Evolutionary conservation across 2,888 invertebrate genomes (phyloP), one percentile per base, ranked within the genome.

Genomic region (Pardosa pseudoannulata): DNA sequence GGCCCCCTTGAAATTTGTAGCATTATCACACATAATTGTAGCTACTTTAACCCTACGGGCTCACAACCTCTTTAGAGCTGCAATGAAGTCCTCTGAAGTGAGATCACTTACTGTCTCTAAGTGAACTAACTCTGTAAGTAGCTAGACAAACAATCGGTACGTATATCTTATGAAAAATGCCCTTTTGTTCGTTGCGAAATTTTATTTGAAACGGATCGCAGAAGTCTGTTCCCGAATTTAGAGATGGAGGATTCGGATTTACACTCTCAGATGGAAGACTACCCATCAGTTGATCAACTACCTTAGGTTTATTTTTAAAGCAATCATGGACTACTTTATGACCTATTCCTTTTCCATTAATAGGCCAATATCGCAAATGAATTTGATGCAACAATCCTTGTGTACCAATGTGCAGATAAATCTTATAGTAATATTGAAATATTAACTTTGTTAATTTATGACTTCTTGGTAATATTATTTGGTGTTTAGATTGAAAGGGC

Each of bases 1-100:
- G 13, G 80, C 88, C 1, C 89, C 89, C 5, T 88, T 73, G 64
- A 90, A 89, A 32, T 88, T 89, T 0, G 83, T 89, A 0, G n/a
- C n/a, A n/a, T n/a, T n/a, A n/a, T n/a, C n/a, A n/a, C n/a, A n/a
- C n/a, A n/a, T n/a, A n/a, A n/a, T 31, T 1, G 2, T 6, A n/a
- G 31, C 5, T 11, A 29, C 1, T 31, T 67, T 67, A 29, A 29
- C 67, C 5, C 67, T 7, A 1, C 67, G 31, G 16, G 67, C 31
- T 31, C 28, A 67, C 16, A 67, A 28, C 36, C 67, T 7, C 19
- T 67, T 67, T 5, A 67, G 16, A 16, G 27, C 16, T 29, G 65
- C 65, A n/a, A 65, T 29, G 5, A 65, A 65, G 65, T 9, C 65
- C 16, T 9, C 27, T 6, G 65, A 65, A 29, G 65, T n/a, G 89